Percentiles rank a stretch among this genome's conserved stretches.
These are phyloP conservation scores for Sus scrofa DNA, from an alignment of 2,113 vertebrate species.

Conservation along the genomic window T2T-Sscrofa CM000825.6:65423001-65423500, in stretches of 20 bases:
- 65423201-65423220: background rate
- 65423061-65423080: background rate
- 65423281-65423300: background rate
- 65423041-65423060: background rate
- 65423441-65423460: background rate
- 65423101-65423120: background rate
- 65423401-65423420: background rate
- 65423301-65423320: background rate
- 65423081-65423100: background rate
- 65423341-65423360: background rate
- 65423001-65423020: background rate
- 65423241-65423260: background rate
- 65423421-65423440: background rate
- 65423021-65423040: background rate
- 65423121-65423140: background rate
- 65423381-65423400: background rate
- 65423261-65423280: background rate
- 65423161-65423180: background rate
- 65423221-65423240: background rate
- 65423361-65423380: too few species aligned
- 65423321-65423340: background rate
- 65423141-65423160: background rate
- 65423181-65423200: background rate
- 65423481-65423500: background rate
- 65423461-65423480: background rate